These are phyloP conservation scores for Motacilla alba DNA, from an alignment of 2,113 vertebrate genomes.

Conservation along the genomic window DNA sequence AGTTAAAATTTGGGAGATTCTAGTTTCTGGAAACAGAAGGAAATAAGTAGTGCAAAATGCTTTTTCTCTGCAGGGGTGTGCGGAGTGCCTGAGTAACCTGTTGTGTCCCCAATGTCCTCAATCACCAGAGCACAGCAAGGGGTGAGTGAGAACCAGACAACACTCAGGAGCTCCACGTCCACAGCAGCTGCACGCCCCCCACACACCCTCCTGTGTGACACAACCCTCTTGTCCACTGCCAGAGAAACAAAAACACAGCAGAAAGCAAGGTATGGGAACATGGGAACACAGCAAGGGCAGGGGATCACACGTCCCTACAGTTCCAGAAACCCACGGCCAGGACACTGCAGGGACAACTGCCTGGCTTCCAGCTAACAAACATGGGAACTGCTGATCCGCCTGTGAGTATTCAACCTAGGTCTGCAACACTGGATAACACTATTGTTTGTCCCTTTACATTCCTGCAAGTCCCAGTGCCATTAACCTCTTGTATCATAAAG, in stretches of 20 bases:
- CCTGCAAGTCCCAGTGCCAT: neutral
- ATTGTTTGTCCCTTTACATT: neutral
- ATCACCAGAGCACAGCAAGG: neutral
- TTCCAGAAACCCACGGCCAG: neutral
- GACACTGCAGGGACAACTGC: neutral
- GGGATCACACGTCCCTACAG: neutral
- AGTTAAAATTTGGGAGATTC: neutral
- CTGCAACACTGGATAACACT: neutral
- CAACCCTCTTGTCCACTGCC: neutral
- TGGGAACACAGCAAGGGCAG: neutral
- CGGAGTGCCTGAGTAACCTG: neutral
- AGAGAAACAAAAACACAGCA: neutral
- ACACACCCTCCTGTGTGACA: neutral
- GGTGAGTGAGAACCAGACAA: neutral
- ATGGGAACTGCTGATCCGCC: neutral
- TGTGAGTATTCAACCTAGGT: neutral
- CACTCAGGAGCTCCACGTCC: neutral
- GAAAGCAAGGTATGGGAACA: neutral
- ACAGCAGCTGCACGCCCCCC: neutral
- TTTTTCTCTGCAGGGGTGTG: neutral
- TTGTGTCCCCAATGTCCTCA: neutral
- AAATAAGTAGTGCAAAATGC: neutral
- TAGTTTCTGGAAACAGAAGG: neutral
- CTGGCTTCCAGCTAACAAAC: neutral
- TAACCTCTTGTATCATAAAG: slow-evolving; percentile 55